Evolutionary conservation across 2,797 vertebrate genomes (phyloP), one percentile per base, ranked within the genome.

Genomic region (Myotis daubentonii): DNA sequence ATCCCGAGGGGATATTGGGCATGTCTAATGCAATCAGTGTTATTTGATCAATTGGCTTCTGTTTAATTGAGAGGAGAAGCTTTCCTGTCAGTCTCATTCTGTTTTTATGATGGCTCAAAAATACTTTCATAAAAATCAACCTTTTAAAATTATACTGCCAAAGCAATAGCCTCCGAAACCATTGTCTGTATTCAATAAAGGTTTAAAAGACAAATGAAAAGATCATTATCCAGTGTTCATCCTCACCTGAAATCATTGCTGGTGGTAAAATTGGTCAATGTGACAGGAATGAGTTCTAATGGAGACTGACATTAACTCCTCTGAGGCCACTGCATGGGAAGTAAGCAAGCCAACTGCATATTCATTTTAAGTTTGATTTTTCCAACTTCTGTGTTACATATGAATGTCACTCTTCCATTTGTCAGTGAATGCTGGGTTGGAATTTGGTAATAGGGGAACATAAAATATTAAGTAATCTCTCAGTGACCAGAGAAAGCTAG

Each of bases 161-260:
- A 79, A 86, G 79, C 30, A 74, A 68, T 36, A 68, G 57, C 82
- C 71, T 85, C 55, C 36, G 72, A 33, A 23, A 87, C 92, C 47
- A 47, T 90, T 89, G 72, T 66, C 83, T 88, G 19, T 74, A 62
- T 89, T 94, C 91, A 90, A 80, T 92, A 83, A 90, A 92, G 47
- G 2, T 75, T 95, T 92, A 90, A 94, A 95, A 94, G 78, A 95
- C 41, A 89, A 94, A 92, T 83, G 87, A 72, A 93, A 89, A 93
- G n/a, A 94, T 76, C 13, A 65, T 94, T 93, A 87, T 49, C 70
- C 33, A 60, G 17, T 72, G 84, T 93, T 89, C 38, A 51, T 83
- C 92, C 44, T 93, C 44, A 95, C 36, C 44, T 94, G 92, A 74
- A 97, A 88, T 94, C 75, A 25, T 87, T 89, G 38, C 74, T 84